phyloP scores from a whole-genome alignment of 2,797 vertebrate species.

The Catharus ustulatus region DNA sequence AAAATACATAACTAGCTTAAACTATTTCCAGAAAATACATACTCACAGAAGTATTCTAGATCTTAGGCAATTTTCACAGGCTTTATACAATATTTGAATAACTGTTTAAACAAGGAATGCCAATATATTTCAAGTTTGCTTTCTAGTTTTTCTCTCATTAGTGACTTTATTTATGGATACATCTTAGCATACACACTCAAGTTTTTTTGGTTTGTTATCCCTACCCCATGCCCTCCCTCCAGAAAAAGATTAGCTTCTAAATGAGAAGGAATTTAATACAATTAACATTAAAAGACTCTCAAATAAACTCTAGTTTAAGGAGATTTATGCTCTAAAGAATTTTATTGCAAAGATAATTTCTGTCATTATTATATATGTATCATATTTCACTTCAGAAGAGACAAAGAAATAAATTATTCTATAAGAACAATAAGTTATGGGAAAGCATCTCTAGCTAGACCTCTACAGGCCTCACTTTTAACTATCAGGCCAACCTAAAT shows the following conservation, averaged over 20 bases:
- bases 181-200: background rate
- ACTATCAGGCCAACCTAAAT: background rate
- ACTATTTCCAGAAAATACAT: background rate
- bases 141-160: background rate
- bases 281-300: background rate
- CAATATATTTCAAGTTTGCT: background rate
- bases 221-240: accelerated
- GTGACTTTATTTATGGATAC: background rate
- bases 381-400: background rate
- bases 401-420: background rate
- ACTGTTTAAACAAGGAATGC: background rate
- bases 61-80: background rate
- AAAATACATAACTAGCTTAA: background rate
- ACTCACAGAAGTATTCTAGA: background rate
- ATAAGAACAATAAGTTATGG: background rate
- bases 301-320: background rate
- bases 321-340: background rate
- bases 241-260: background rate
- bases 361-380: background rate
- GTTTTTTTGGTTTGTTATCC: background rate
- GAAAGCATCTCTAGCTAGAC: background rate
- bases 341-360: background rate
- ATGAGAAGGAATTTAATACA: background rate
- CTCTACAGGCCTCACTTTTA: background rate
- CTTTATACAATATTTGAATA: background rate